Percentiles rank a stretch among this genome's conserved stretches.
These are phyloP conservation scores for Dicrostonyx torquatus DNA, from an alignment of 2,797 vertebrate species.

Conservation along the genomic window DNA sequence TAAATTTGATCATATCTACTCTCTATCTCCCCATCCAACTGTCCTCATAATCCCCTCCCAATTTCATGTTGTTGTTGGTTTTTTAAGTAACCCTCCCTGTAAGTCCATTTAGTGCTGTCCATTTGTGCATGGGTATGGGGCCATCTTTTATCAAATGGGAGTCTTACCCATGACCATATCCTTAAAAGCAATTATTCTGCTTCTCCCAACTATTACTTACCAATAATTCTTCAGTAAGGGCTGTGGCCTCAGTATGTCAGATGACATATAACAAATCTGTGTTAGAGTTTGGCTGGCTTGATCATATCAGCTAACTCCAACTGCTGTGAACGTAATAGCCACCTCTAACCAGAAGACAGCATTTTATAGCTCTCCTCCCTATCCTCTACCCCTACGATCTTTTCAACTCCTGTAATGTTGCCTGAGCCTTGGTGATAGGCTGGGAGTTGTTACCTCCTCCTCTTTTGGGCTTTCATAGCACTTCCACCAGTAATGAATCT, in stretches of 20 bases:
- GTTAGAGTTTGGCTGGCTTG: neutral
- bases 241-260: neutral
- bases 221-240: neutral
- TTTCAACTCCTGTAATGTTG: neutral
- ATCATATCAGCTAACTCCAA: neutral
- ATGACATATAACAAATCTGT: neutral
- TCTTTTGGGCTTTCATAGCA: neutral
- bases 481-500: neutral
- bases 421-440: neutral
- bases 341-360: neutral
- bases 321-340: neutral
- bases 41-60: neutral
- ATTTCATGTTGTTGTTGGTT: neutral
- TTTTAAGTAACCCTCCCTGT: neutral
- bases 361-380: neutral
- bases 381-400: neutral
- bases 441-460: neutral
- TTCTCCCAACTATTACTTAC: neutral
- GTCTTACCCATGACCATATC: neutral
- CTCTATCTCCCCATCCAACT: neutral
- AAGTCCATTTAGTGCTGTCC: neutral
- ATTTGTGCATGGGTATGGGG: neutral
- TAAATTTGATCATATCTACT: neutral
- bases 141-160: neutral
- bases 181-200: neutral